Evolutionary conservation across 1,140 invertebrate species (phyloP).

Genomic region (Dinothrombium tinctorium): DNA sequence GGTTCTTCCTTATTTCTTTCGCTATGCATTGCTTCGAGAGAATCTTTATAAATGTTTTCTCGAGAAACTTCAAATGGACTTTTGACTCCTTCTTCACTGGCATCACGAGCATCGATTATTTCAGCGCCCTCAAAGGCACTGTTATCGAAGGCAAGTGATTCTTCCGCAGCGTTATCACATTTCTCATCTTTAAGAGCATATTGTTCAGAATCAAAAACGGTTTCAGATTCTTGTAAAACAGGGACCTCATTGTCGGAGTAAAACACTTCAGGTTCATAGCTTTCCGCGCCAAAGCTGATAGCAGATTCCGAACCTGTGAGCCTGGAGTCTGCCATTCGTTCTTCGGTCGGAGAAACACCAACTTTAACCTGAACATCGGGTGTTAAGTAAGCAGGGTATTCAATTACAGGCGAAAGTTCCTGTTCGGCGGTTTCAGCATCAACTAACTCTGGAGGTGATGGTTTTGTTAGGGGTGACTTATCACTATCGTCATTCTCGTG

Average conservation of each 20-base stretch:
- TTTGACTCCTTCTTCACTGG: conserved; percentile 7
- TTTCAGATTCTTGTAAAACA: conserved; percentile 17
- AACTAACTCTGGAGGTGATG: conserved; percentile 5
- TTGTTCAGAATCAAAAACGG: conserved; percentile 17
- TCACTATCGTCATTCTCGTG: neutral
- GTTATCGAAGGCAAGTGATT: conserved; percentile 24
- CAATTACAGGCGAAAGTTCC: conserved; percentile 12
- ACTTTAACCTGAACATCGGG: conserved; percentile 4
- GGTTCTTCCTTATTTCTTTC: too few species aligned
- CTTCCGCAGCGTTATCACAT: too few species aligned
- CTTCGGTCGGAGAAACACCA: conserved; percentile 2
- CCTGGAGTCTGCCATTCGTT: neutral
- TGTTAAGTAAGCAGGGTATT: conserved; percentile 4
- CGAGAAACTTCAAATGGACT: conserved; percentile 19
- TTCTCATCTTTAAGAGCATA: too few species aligned
- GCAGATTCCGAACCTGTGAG: neutral
- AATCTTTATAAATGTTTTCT: neutral
- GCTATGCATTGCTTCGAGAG: too few species aligned
- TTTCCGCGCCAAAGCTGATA: too few species aligned
- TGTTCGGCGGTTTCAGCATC: conserved; percentile 7
- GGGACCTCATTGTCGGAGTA: neutral
- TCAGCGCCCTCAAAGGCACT: conserved; percentile 26
- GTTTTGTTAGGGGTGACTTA: neutral
- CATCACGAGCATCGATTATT: conserved; percentile 17
- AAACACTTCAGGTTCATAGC: neutral